Evolutionary conservation across 1,140 invertebrate species (phyloP).

Genomic region (Pararge aegeria): DNA sequence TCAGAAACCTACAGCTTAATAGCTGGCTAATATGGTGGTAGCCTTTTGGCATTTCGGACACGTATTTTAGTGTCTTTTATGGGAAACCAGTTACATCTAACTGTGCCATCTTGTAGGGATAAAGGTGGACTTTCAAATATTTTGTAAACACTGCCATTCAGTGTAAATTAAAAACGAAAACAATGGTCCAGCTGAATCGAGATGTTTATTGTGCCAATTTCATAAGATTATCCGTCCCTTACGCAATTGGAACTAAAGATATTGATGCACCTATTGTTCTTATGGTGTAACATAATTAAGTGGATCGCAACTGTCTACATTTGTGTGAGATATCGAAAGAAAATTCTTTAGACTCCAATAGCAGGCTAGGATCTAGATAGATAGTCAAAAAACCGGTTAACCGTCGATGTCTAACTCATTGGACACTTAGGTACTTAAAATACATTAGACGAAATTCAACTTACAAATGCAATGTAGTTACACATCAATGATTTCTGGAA

Average conservation of each 20-base stretch:
- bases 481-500: slow-evolving; percentile 22
- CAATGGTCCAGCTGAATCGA: slow-evolving; percentile 8
- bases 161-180: slow-evolving; percentile 9
- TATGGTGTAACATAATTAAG: slow-evolving; percentile 12
- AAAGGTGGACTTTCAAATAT: slow-evolving; percentile 32
- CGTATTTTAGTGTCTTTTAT: slow-evolving; percentile 50
- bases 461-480: slow-evolving; percentile 5
- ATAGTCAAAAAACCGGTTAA: slow-evolving; percentile 10
- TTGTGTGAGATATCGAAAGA: not conserved
- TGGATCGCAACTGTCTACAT: not conserved
- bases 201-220: slow-evolving; percentile 13
- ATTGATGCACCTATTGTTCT: slow-evolving; percentile 18
- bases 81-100: slow-evolving; percentile 53
- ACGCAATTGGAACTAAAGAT: slow-evolving; percentile 26
- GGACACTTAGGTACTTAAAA: slow-evolving; percentile 3
- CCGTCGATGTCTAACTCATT: slow-evolving; percentile 6
- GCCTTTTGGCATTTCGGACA: slow-evolving; percentile 56
- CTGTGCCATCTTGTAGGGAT: slow-evolving; percentile 45
- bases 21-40: slow-evolving; percentile 52
- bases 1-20: slow-evolving; percentile 50
- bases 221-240: slow-evolving; percentile 19
- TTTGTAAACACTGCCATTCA: slow-evolving; percentile 39
- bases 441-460: slow-evolving; percentile 4
- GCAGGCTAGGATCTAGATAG: not conserved
- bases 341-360: not conserved